Evolutionary conservation across 2,113 vertebrate species (phyloP), one percentile per base, ranked within the genome.

Genomic region (Coturnix japonica): DNA sequence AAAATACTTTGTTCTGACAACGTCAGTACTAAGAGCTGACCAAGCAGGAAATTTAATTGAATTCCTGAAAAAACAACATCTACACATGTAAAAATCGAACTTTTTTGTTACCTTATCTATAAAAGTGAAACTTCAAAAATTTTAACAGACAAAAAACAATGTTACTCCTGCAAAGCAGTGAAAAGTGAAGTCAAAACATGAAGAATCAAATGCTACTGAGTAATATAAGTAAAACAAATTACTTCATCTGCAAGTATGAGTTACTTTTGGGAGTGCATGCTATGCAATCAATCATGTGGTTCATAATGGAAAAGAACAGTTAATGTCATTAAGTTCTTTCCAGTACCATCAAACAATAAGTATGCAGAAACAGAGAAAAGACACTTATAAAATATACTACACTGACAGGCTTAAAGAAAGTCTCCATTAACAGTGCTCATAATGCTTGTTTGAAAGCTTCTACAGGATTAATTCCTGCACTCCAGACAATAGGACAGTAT

Each of bases 141-240:
- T 44, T 77, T 23, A 31, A 70, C 74, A 39, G 20, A 57, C 35
- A 49, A 44, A 35, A 78, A 78, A 56, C 4, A 69, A 2, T 8
- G 4, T 9, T 12, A 3, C 11, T 30, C 9, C 53, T 67, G 14
- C 2, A 0, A 21, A 74, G 73, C 6, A 47, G 13, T 7, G 7
- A 75, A 72, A 70, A 54, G 10, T 23, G 5, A 21, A 74, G 59
- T 21, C 14, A 7, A 83, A 78, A 5, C 30, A 28, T 11, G 43
- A 72, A 61, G 25, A 71, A 64, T 44, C 6, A 71, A 74, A 12
- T 14, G 8, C 30, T 39, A 43, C 37, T 44, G 33, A 46, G 7
- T 25, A 81, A 84, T 2, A 1, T 7, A 79, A 49, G 13, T 56
- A 7, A 84, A 87, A 37, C 19, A 75, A 85, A 7, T 69, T 85